Evolutionary conservation across 2,797 vertebrate species (phyloP).

Genomic region (Hylomyscus alleni): DNA sequence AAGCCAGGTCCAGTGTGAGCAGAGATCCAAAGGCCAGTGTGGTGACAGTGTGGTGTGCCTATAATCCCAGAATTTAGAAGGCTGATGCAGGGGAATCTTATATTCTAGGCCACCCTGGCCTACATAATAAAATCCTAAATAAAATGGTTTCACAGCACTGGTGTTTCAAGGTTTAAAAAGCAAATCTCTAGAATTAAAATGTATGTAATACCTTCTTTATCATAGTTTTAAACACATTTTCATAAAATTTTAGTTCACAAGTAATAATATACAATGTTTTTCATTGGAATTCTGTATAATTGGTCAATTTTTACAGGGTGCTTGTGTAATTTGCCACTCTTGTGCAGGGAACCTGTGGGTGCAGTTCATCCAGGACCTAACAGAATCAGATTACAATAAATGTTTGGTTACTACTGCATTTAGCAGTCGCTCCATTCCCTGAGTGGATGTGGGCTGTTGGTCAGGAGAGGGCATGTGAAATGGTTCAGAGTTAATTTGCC

Average conservation of each 20-base stretch:
- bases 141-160: neutral
- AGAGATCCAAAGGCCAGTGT: neutral
- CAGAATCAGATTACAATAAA: neutral
- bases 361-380: neutral
- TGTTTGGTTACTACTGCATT: neutral
- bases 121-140: neutral
- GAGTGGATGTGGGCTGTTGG: neutral
- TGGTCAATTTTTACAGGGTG: neutral
- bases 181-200: neutral
- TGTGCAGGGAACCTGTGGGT: neutral
- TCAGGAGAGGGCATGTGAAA: neutral
- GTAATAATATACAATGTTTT: constrained; percentile 7
- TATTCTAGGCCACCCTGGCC: neutral
- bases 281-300: neutral
- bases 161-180: neutral
- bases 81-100: neutral
- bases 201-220: neutral
- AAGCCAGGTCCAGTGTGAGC: neutral
- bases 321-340: neutral
- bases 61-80: neutral
- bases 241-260: neutral
- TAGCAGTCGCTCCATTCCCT: neutral
- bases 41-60: no score
- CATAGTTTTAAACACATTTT: neutral
- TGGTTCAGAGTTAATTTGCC: neutral